Evolutionary conservation across 2,113 vertebrate genomes (phyloP), one percentile per base, ranked within the genome.

Genomic region (Ellobius talpinus): DNA sequence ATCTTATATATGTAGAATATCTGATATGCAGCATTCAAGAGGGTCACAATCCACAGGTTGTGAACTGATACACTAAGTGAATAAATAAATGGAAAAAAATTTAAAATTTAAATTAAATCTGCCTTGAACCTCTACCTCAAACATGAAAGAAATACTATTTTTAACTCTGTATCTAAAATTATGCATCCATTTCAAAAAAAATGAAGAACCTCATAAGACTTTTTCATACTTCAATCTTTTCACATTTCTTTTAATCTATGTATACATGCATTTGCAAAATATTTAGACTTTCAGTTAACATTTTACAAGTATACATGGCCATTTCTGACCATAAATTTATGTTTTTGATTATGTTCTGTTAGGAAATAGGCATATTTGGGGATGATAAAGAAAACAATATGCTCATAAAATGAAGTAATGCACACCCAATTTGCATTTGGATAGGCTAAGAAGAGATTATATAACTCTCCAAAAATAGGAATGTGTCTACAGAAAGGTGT

Each of bases 101-200:
- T 58, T 58, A 58, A 58, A 58, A 58, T 58, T 58, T 58, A 58
- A 14, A 87, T 36, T 21, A 92, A 95, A 45, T 87, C n/a, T 91
- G 12, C 42, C 21, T 94, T 92, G 85, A 86, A 19, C 45, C 72
- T 63, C 58, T 95, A 55, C 10, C 7, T 87, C 90, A 97, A 76
- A n/a, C n/a, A 66, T 6, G 5, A 42, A 96, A 82, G 86, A 98
- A 96, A 90, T 9, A 85, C 55, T 93, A 88, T 42, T 52, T 63
- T 96, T 87, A 88, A 92, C 74, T 63, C 91, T 97, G 89, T 36
- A 29, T 76, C 84, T 45, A 55, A 95, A 74, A 94, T 96, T 92
- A 42, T 29, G 39, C 1, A 93, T 33, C 24, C 1, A 88, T 94
- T 86, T 92, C 23, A 72, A 92, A 5, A 74, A 91, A 86, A 70